Base-by-base conservation (phyloP, 2,888 invertebrate species). In the Auanema sp. region DNA sequence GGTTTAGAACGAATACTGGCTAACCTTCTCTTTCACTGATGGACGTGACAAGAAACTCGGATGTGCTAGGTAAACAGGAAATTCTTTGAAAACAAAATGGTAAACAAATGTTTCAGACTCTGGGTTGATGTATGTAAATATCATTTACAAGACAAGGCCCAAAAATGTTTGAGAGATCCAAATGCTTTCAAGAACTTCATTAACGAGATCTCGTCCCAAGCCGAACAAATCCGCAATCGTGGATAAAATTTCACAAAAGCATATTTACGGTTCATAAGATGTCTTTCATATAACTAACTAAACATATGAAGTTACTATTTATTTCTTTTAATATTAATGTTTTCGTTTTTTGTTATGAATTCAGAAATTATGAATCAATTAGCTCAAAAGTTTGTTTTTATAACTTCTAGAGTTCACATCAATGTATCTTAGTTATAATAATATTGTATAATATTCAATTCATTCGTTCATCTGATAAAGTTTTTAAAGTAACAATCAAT, bases 181-280 rank as follows among this genome's bases (percentile, higher is more conserved):
- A 82, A 83, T 55, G 83, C 83, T 42, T 83, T 83, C 76, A 83
- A 82, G 68, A 78, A 75, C 69, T 83, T 81, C 69, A 80, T 83
- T 68, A 82, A 74, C 63, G 80, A 83, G 72, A 81, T 83, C 68
- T 79, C 78, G 58, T 72, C 75, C 18, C 82, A 82, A 61, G 82
- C 82, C 18, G 82, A 83, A 68, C 79, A 80, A 53, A 80, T 82
- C 62, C 71, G 82, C 52, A 72, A 78, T 16, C 56, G 62, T 42
- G 62, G 62, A 23, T 18, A 24, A 52, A 14, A 6, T 16, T 18
- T 3, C 3, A 47, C 16, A 16, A 47, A 47, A 47, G 33, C 33
- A 33, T 33, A 33, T 33, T 33, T 33, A 33, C 33, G 33, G 33
- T 33, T 33, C 33, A 33, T 33, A 8, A 33, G 8, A 33, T 33